Percentiles rank a stretch among this genome's conserved stretches.
Evolutionary conservation across 2,797 vertebrate species (phyloP).

Genomic region (Lithobates pipiens): DNA sequence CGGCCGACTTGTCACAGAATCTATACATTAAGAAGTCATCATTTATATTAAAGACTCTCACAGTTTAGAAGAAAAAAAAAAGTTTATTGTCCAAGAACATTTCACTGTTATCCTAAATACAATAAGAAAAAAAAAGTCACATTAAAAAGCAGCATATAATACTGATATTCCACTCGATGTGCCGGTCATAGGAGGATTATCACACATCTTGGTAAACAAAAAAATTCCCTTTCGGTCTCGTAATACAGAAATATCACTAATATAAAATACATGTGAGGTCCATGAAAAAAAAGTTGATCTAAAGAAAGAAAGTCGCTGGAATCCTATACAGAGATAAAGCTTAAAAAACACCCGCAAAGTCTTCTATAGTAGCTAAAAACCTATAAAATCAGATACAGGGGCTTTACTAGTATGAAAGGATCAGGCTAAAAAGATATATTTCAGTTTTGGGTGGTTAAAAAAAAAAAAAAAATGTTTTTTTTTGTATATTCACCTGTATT

Average conservation of each 20-base stretch:
- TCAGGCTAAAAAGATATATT: too few relatives aligned
- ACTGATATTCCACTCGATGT: constrained; percentile 32
- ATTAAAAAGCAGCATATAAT: constrained; percentile 57
- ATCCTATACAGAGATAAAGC: background rate
- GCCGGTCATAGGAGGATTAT: background rate
- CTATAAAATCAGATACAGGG: too few relatives aligned
- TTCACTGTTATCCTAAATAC: background rate
- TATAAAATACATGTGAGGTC: too few relatives aligned
- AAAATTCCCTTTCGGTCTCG: constrained; percentile 16
- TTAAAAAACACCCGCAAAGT: too few relatives aligned
- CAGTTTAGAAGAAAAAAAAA: constrained; percentile 40
- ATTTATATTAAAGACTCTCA: too few relatives aligned
- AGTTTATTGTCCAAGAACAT: constrained; percentile 43
- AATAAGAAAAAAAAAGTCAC: constrained; percentile 16
- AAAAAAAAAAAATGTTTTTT: too few relatives aligned
- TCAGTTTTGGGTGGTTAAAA: too few relatives aligned
- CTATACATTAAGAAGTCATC: background rate
- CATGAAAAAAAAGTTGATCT: background rate
- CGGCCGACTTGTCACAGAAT: background rate
- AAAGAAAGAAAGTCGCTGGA: background rate
- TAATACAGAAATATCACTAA: background rate
- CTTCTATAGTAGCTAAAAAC: too few relatives aligned
- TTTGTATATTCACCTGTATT: too few relatives aligned
- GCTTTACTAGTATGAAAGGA: too few relatives aligned
- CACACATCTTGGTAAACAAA: constrained; percentile 19